Percentiles rank a stretch among this genome's conserved stretches.
Conservation (phyloP, 2,797 vertebrate species). For the Hapalemur alaotrensis region DNA sequence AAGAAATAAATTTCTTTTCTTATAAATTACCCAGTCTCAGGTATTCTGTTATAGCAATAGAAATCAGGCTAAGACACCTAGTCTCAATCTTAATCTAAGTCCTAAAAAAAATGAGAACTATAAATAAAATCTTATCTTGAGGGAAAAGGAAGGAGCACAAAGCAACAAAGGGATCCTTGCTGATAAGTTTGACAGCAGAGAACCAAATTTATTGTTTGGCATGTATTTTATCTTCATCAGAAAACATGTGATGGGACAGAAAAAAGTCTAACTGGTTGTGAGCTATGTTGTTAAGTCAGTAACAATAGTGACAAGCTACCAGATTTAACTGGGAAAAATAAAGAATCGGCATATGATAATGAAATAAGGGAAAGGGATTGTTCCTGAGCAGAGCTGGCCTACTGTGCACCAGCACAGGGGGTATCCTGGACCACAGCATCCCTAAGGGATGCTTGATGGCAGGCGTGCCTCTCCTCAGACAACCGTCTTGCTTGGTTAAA, state of each 20-base stretch:
- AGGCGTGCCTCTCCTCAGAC: neutral
- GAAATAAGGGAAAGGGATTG: neutral
- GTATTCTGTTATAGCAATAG: neutral
- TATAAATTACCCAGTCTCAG: neutral
- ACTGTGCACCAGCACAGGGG: neutral
- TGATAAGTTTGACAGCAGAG: neutral
- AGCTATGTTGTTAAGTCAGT: neutral
- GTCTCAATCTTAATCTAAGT: neutral
- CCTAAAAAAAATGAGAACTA: neutral
- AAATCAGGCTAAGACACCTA: neutral
- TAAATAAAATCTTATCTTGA: neutral
- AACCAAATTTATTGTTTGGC: neutral
- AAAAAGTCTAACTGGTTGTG: neutral
- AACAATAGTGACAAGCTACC: neutral
- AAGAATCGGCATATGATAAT: neutral
- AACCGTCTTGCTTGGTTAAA: neutral
- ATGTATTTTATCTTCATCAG: neutral
- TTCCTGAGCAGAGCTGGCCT: neutral
- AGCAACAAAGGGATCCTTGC: neutral
- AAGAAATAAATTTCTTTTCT: neutral
- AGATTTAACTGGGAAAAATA: neutral
- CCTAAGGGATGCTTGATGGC: neutral
- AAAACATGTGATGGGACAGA: neutral
- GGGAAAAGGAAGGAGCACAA: neutral
- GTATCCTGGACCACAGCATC: neutral